These are phyloP conservation scores for Ptilonorhynchus violaceus DNA, from an alignment of 2,113 vertebrate genomes.

Conservation along the genomic window DNA sequence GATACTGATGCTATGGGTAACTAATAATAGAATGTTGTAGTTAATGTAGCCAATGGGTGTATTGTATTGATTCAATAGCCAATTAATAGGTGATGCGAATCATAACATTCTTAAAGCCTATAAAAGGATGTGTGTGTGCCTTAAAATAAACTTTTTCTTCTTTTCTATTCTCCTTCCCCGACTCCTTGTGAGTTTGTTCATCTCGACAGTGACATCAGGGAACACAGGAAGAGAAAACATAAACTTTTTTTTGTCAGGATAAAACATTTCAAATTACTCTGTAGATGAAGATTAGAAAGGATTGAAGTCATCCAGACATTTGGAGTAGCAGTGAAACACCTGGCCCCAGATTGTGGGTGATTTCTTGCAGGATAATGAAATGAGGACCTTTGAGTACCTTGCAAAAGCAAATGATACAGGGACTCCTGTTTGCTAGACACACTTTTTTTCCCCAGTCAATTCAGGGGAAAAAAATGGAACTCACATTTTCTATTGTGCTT, in stretches of 20 bases:
- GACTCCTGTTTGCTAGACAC: neutral
- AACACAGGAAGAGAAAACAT: neutral
- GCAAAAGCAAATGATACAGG: neutral
- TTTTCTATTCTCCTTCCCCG: too few relatives aligned
- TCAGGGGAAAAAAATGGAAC: neutral
- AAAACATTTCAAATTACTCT: neutral
- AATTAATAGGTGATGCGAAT: too few relatives aligned
- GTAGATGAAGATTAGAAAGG: neutral
- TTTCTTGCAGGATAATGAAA: neutral
- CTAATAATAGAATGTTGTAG: too few relatives aligned
- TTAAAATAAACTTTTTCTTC: too few relatives aligned
- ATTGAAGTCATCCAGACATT: neutral
- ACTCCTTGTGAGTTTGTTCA: too few relatives aligned
- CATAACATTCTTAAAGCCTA: too few relatives aligned
- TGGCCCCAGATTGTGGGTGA: neutral
- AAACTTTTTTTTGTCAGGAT: neutral
- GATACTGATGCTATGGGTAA: too few relatives aligned
- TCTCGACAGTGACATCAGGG: neutral
- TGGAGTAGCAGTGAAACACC: neutral
- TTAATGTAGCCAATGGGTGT: too few relatives aligned
- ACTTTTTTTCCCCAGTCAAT: rapidly evolving
- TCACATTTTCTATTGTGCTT: neutral
- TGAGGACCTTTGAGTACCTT: neutral
- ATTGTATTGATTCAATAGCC: too few relatives aligned
- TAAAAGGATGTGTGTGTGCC: too few relatives aligned